A percentile compares a stretch with the other conserved stretches of the same genome.
These are phyloP conservation scores for Popillia japonica DNA, from an alignment of 1,140 invertebrate genomes.

Conservation along the genomic window DNA sequence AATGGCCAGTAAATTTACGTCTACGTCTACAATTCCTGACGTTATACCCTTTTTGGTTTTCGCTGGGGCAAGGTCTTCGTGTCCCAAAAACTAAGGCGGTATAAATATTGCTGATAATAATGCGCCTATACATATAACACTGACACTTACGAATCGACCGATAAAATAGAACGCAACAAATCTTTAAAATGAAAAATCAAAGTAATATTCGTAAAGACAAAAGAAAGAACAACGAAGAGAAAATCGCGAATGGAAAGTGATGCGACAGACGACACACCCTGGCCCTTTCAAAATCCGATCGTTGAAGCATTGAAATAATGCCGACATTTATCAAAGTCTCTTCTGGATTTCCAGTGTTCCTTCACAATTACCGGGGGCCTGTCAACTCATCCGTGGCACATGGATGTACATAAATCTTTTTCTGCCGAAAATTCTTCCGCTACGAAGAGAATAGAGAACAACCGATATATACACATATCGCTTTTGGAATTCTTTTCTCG, in stretches of 20 bases:
- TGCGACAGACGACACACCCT: too few relatives aligned
- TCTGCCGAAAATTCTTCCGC: not conserved
- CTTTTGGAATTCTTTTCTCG: not conserved
- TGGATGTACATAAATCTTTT: not conserved
- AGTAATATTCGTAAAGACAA: too few relatives aligned
- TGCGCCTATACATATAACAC: too few relatives aligned
- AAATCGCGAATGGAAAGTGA: not conserved
- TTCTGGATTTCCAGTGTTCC: slow-evolving; percentile 1
- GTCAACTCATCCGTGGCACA: not conserved
- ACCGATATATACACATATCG: not conserved
- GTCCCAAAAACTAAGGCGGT: too few relatives aligned
- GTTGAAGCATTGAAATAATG: not conserved
- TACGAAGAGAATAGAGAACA: too few relatives aligned
- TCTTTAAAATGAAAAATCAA: too few relatives aligned
- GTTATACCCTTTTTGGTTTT: slow-evolving; percentile 22
- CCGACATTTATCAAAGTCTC: slow-evolving; percentile 13
- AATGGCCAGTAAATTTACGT: slow-evolving; percentile 51
- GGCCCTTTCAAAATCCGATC: not conserved
- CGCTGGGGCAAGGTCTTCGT: not conserved
- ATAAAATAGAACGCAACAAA: too few relatives aligned
- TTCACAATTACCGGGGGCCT: slow-evolving; percentile 1
- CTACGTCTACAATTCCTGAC: slow-evolving; percentile 11
- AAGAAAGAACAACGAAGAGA: not conserved
- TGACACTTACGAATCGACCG: too few relatives aligned
- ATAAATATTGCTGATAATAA: too few relatives aligned